A percentile compares a stretch with the other conserved stretches of the same genome.
These are phyloP conservation scores for Hydropsyche tenuis DNA, from an alignment of 1,140 invertebrate genomes.

Conservation along the genomic window DNA sequence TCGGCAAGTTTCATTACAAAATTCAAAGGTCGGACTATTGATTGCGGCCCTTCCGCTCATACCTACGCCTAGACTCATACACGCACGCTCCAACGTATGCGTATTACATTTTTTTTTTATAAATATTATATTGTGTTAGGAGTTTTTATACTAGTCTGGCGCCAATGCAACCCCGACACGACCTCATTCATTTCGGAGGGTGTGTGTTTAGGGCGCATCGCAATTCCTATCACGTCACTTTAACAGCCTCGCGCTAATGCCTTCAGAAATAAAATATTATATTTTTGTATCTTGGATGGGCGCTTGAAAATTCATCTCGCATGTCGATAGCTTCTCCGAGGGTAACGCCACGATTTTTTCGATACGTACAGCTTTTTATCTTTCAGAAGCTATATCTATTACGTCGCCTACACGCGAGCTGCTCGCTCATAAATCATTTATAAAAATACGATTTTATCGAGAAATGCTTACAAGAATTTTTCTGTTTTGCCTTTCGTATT, in stretches of 20 bases:
- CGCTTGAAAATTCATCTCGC: constrained; percentile 37
- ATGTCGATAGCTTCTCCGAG: constrained; percentile 27
- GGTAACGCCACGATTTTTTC: not conserved
- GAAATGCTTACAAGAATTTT: too few species aligned
- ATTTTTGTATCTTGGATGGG: constrained; percentile 35
- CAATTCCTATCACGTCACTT: constrained; percentile 42
- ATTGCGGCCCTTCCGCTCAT: too few species aligned
- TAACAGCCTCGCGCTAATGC: constrained; percentile 40
- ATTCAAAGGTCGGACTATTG: too few species aligned
- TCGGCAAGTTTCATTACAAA: too few species aligned
- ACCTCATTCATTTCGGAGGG: constrained; percentile 34
- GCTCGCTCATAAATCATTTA: not conserved
- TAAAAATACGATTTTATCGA: not conserved
- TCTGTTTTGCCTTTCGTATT: too few species aligned
- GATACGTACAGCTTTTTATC: constrained; percentile 9
- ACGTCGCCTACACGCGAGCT: too few species aligned
- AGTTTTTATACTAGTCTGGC: not conserved
- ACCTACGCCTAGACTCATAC: too few species aligned
- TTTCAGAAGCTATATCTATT: not conserved
- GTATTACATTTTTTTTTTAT: too few species aligned
- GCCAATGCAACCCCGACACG: constrained; percentile 19
- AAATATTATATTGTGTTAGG: too few species aligned
- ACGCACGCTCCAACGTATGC: too few species aligned
- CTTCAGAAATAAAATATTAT: constrained; percentile 43
- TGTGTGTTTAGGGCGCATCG: constrained; percentile 35